Evolutionary conservation across 2,797 vertebrate species (phyloP).

Genomic region (Xenops minutus): DNA sequence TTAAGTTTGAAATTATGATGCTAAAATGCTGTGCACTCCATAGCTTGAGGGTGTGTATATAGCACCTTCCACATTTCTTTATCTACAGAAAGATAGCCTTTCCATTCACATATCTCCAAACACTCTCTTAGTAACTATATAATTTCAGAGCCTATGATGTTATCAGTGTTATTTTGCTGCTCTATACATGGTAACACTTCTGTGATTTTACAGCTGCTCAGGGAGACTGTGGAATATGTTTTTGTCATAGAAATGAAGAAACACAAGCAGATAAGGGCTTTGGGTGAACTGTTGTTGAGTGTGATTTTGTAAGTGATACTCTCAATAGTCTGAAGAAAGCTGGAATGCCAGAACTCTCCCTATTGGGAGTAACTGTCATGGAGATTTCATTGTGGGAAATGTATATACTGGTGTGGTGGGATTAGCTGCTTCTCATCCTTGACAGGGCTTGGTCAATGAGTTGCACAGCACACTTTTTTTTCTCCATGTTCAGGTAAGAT

Average conservation of each 20-base stretch:
- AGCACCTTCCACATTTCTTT: background rate
- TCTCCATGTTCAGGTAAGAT: background rate
- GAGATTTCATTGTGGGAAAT: background rate
- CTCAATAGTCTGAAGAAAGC: background rate
- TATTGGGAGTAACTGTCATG: background rate
- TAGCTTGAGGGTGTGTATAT: background rate
- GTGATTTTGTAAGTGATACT: background rate
- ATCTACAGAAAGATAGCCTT: background rate
- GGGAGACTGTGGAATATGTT: background rate
- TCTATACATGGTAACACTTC: background rate
- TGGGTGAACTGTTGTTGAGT: background rate
- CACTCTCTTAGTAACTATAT: background rate
- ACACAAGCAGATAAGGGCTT: background rate
- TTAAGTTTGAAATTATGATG: background rate
- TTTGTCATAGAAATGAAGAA: background rate
- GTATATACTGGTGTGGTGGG: fast-evolving
- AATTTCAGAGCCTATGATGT: background rate
- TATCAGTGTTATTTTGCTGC: background rate
- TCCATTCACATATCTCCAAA: background rate
- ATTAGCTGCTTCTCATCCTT: background rate
- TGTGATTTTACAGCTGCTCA: background rate
- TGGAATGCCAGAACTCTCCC: background rate
- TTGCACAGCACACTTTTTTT: fast-evolving
- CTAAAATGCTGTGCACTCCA: background rate
- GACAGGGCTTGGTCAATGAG: background rate